These are phyloP conservation scores for Papilio dardanus DNA, from an alignment of 1,140 invertebrate genomes.

Conservation along the genomic window DNA sequence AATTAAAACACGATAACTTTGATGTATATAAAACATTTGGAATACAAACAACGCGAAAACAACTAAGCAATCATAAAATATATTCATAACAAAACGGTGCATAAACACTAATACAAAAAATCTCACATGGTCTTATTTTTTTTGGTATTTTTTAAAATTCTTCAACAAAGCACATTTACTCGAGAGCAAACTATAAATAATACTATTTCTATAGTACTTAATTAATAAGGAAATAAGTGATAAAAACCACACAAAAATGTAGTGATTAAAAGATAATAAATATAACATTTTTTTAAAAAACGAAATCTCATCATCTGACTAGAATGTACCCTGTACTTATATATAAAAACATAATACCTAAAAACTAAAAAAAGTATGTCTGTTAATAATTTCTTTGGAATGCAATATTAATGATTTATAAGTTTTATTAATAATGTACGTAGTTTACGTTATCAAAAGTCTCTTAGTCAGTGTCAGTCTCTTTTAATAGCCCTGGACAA, in stretches of 20 bases:
- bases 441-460: constrained; percentile 50
- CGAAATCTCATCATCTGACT: constrained; percentile 45
- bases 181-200: background rate
- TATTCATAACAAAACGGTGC: constrained; percentile 23
- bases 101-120: background rate
- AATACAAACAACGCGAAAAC: background rate
- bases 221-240: background rate
- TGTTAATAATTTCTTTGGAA: background rate
- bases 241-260: constrained; percentile 10
- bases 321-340: constrained; percentile 55
- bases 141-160: too few species aligned
- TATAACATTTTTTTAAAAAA: constrained; percentile 7
- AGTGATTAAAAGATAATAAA: background rate
- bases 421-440: background rate
- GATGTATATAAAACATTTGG: background rate
- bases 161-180: background rate
- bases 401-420: background rate
- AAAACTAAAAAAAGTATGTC: background rate
- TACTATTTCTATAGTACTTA: background rate
- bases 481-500: constrained; percentile 41
- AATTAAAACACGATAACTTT: background rate
- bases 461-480: too few species aligned
- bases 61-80: constrained; percentile 2
- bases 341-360: constrained; percentile 33
- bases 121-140: background rate